These are phyloP conservation scores for Thysanoteuthis rhombus DNA, from an alignment of 2,888 invertebrate genomes.

Conservation along the genomic window DNA sequence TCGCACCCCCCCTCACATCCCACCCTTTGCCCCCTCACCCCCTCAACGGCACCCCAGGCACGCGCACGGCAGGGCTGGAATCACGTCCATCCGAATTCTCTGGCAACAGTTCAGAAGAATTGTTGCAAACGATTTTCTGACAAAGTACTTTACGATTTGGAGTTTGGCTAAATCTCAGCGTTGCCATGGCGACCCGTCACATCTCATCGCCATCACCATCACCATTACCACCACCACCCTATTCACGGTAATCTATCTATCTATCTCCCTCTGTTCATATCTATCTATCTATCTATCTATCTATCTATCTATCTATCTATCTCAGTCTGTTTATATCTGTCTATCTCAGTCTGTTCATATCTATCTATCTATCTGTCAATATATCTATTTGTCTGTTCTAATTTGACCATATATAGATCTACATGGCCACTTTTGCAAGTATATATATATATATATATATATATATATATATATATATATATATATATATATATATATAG, in stretches of 20 bases:
- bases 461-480: too few relatives aligned
- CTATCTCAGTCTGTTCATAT: background rate
- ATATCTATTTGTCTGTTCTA: background rate
- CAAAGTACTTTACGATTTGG: background rate
- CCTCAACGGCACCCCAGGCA: background rate
- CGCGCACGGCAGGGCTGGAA: background rate
- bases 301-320: background rate
- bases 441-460: background rate
- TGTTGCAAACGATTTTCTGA: slow-evolving; percentile 12
- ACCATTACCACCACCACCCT: too few relatives aligned
- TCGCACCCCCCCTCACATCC: background rate
- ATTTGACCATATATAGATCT: background rate
- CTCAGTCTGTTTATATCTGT: too few relatives aligned
- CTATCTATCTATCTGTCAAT: background rate
- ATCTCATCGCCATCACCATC: background rate
- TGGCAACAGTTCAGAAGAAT: slow-evolving; percentile 12
- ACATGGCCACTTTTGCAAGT: background rate
- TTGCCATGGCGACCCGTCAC: background rate
- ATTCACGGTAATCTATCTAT: background rate
- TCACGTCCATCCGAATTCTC: background rate
- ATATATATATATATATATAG: too few relatives aligned
- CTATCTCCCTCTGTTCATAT: background rate
- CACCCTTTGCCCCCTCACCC: background rate
- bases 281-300: background rate
- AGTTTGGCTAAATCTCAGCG: slow-evolving; percentile 12